Evolutionary conservation across 2,113 vertebrate genomes (phyloP).

Genomic region (Emydura subglobosa): DNA sequence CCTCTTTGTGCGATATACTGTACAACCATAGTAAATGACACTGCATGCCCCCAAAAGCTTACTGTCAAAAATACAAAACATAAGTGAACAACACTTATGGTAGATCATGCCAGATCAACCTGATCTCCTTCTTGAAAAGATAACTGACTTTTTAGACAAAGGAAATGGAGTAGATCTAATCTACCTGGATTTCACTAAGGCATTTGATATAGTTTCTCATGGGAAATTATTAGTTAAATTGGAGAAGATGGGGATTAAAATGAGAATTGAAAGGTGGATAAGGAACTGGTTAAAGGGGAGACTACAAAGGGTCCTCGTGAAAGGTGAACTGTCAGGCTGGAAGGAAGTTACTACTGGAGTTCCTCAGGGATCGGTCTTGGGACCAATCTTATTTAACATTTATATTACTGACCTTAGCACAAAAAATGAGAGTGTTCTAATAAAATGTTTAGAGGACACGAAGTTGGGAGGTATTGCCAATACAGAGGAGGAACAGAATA

Average conservation of each 20-base stretch:
- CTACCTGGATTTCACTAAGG: neutral
- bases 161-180: too few species aligned
- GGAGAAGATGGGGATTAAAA: neutral
- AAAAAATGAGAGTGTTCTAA: neutral
- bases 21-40: neutral
- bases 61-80: neutral
- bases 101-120: neutral
- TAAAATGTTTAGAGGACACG: neutral
- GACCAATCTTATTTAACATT: neutral
- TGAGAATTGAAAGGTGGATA: neutral
- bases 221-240: neutral
- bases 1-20: neutral
- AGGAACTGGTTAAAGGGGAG: neutral
- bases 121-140: neutral
- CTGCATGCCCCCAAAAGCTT: neutral
- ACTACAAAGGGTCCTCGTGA: neutral
- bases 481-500: neutral
- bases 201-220: neutral
- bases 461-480: neutral
- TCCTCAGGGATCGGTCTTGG: neutral
- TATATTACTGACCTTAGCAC: neutral
- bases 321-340: neutral
- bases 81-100: neutral
- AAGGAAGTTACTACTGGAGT: neutral
- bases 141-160: neutral